Evolutionary conservation across 2,797 vertebrate genomes (phyloP).

Genomic region (Sebastes umbrosus): DNA sequence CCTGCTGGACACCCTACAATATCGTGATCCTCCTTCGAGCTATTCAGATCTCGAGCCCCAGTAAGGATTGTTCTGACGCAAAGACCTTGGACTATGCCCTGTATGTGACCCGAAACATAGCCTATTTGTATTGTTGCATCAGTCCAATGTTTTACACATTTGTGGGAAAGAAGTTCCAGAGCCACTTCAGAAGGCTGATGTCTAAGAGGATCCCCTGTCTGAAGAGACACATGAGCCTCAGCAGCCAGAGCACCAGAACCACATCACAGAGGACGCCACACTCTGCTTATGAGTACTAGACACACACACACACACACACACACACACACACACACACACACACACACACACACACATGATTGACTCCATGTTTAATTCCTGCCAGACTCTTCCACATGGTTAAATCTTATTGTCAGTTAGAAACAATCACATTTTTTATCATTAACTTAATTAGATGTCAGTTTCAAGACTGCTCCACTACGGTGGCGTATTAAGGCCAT

Average conservation of each 20-base stretch:
- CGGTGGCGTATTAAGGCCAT: no score
- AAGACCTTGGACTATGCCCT: constrained; percentile 69
- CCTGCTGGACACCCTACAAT: constrained; percentile 86
- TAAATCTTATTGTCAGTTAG: not conserved
- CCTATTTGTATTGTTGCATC: constrained; percentile 84
- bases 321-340: not conserved
- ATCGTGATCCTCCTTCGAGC: constrained; percentile 76
- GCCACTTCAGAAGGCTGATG: constrained; percentile 75
- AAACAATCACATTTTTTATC: not conserved
- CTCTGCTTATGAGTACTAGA: constrained; percentile 64
- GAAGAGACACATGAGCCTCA: constrained; percentile 58
- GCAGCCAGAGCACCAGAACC: constrained; percentile 70
- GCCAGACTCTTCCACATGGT: not conserved
- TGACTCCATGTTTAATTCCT: not conserved
- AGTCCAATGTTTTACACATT: constrained; percentile 87
- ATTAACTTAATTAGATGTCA: not conserved
- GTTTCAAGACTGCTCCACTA: not conserved
- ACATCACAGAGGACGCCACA: constrained; percentile 74
- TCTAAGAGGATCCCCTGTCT: constrained; percentile 71
- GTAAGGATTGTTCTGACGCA: accelerated
- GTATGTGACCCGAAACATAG: constrained; percentile 80
- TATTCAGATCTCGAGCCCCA: constrained; percentile 5
- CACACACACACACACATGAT: no score
- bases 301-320: not conserved
- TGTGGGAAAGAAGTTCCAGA: constrained; percentile 85